Base-by-base conservation (phyloP, 2,888 invertebrate genomes). In the Griposia aprilina region DNA sequence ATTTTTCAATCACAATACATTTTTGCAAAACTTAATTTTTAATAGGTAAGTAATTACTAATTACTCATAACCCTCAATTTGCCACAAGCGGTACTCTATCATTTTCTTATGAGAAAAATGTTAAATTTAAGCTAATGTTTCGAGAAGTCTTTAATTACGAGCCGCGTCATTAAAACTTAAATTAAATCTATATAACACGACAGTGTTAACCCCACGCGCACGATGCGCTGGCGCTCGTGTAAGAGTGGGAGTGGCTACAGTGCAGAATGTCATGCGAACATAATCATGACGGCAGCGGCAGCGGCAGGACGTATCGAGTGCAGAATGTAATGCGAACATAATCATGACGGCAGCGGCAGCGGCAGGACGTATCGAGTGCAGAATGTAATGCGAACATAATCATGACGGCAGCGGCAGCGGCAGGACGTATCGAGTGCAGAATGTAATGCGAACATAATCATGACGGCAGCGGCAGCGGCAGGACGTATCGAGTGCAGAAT, bases 361-460 rank as follows among this genome's bases (percentile, higher is more conserved):
- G n/a, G n/a, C 23, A 48, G 59, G 15, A 30, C 55, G 63, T 52
- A 76, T 75, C 82, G 76, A 76, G 57, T 59, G 68, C 63, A 60
- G 20, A 45, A 30, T 23, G 57, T 80, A 57, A 68, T 74, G 67
- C n/a, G 52, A 26, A 65, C 76, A 76, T 81, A 30, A 69, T 81
- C 80, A 82, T 55, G 62, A 20, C 45, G 26, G 75, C 23, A 55
- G 52, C 45, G 26, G 74, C n/a, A n/a, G n/a, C n/a, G n/a, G n/a
- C 23, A 48, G 59, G 15, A 30, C 55, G 63, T 52, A 76, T 75
- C 82, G 76, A 76, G 57, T 59, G 68, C 63, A 60, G 20, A 45
- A 30, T 23, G 57, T 80, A 57, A 68, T 74, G 67, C n/a, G 52
- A 26, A 65, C 76, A 76, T 81, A 30, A 69, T 81, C 80, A 82